These are phyloP conservation scores for Acromyrmex charruanus DNA, from an alignment of 1,140 invertebrate genomes.

Conservation along the genomic window DNA sequence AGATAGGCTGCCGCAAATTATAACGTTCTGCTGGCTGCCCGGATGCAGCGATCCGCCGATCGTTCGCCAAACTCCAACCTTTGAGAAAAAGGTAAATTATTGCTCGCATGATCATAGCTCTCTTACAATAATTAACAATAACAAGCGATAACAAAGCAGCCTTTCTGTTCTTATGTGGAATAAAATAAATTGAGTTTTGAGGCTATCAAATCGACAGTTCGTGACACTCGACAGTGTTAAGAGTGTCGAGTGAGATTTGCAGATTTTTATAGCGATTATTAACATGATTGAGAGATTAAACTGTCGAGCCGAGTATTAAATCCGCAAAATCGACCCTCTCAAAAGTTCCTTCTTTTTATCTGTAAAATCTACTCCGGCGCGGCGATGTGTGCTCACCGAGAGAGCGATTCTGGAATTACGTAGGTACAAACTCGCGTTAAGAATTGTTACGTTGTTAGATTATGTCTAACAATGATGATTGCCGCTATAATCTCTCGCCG, in stretches of 20 bases:
- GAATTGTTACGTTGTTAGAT: slow-evolving; percentile 59
- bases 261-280: neutral
- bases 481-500: slow-evolving; percentile 52
- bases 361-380: neutral
- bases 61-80: slow-evolving; percentile 4
- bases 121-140: slow-evolving; percentile 47
- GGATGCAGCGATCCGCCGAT: slow-evolving; percentile 34
- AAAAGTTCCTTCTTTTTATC: neutral
- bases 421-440: slow-evolving; percentile 26
- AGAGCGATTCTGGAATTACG: slow-evolving; percentile 29
- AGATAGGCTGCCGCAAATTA: slow-evolving; percentile 62
- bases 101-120: neutral
- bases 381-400: neutral
- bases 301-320: neutral
- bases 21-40: slow-evolving; percentile 41
- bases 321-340: neutral
- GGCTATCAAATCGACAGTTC: neutral
- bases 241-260: neutral
- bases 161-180: neutral
- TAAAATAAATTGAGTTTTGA: neutral
- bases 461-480: slow-evolving; percentile 63
- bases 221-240: neutral
- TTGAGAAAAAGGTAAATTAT: slow-evolving; percentile 5
- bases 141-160: slow-evolving; percentile 26
- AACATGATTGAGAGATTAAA: slow-evolving; percentile 15